phyloP scores from a whole-genome alignment of 2,797 vertebrate genomes.

The Alfaro cultratus region DNA sequence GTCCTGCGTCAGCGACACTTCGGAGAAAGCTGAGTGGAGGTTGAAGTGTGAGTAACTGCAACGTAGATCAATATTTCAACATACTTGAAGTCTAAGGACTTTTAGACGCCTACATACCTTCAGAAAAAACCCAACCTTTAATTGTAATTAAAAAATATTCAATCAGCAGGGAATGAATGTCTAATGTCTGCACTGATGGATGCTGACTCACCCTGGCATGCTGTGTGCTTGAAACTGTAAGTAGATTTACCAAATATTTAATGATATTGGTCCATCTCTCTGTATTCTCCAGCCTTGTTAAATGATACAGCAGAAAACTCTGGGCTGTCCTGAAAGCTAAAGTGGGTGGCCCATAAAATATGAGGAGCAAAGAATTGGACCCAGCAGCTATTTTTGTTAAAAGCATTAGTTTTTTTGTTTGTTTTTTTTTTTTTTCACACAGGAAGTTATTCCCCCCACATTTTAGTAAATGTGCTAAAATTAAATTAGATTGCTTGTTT shows the following conservation, averaged over 20 bases:
- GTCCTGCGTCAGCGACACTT: background rate
- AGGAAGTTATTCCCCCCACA: background rate
- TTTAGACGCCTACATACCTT: background rate
- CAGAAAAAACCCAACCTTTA: background rate
- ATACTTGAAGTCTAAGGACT: background rate
- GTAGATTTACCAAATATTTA: background rate
- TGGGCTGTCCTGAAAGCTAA: background rate
- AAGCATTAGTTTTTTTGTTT: background rate
- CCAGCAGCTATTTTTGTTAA: background rate
- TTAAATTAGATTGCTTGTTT: background rate
- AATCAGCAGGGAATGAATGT: background rate
- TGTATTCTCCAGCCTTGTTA: background rate
- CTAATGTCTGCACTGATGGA: background rate
- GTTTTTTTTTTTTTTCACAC: too few relatives aligned
- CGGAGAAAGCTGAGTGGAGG: background rate
- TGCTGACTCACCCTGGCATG: background rate
- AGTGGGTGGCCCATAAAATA: background rate
- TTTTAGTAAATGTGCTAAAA: background rate
- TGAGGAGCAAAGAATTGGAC: background rate
- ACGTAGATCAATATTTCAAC: slow-evolving; percentile 14
- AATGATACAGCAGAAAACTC: background rate
- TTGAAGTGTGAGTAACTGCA: background rate
- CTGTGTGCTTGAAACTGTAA: background rate
- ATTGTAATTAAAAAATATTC: background rate
- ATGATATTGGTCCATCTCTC: background rate